A percentile compares a stretch with the other conserved stretches of the same genome.
Evolutionary conservation across 2,113 vertebrate species (phyloP).

Genomic region (Pollachius pollachius): DNA sequence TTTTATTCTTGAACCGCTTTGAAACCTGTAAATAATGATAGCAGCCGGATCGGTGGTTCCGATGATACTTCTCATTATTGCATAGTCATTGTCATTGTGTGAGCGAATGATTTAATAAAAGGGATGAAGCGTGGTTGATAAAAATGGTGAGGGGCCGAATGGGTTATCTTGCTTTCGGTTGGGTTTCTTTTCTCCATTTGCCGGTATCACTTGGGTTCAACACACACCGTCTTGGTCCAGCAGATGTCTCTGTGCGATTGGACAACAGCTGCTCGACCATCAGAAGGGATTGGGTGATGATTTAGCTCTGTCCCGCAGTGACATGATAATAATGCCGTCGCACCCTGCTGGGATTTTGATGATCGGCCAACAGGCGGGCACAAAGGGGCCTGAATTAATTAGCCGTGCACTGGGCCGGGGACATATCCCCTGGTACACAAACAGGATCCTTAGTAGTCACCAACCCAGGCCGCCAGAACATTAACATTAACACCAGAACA

Average conservation of each 20-base stretch:
- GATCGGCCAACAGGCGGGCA: slow-evolving; percentile 63
- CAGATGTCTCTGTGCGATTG: slow-evolving; percentile 57
- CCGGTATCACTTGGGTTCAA: slow-evolving; percentile 30
- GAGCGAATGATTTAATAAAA: no score
- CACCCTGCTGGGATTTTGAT: slow-evolving; percentile 70
- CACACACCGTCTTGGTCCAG: slow-evolving; percentile 32
- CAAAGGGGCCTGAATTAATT: slow-evolving; percentile 67
- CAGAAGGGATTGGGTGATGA: slow-evolving; percentile 55
- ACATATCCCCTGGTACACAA: slow-evolving; percentile 31
- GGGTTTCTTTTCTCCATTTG: slow-evolving; percentile 20
- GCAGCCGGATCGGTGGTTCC: slow-evolving; percentile 29
- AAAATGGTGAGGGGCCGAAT: not conserved
- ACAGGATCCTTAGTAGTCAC: not conserved
- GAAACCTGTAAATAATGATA: no score
- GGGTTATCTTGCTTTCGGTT: not conserved
- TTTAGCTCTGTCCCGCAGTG: slow-evolving; percentile 57
- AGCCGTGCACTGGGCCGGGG: slow-evolving; percentile 34
- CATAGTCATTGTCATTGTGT: no score
- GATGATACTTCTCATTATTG: no score
- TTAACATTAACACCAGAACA: not conserved
- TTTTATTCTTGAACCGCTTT: no score
- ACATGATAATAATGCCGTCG: slow-evolving; percentile 65
- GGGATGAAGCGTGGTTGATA: not conserved
- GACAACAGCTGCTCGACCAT: slow-evolving; percentile 60
- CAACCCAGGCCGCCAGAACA: no score